phyloP scores from a whole-genome alignment of 2,888 invertebrate genomes.

The Oxycera nigricornis region DNA sequence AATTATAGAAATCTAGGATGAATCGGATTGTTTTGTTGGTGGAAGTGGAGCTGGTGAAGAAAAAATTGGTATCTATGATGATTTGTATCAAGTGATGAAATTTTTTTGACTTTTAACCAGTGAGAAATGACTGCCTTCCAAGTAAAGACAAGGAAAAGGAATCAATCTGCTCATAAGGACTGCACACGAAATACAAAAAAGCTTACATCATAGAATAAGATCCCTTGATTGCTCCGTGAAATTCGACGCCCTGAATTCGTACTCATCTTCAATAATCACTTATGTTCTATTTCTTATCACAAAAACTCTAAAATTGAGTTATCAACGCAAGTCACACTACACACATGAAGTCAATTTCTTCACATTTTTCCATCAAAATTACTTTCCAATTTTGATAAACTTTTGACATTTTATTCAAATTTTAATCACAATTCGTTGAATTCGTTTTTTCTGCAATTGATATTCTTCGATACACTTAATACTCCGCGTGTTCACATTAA shows the following conservation, averaged over 20 bases:
- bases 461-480: background rate
- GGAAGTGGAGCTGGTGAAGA: too few species aligned
- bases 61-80: too few species aligned
- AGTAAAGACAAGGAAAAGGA: background rate
- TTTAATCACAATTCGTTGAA: background rate
- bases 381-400: conserved; percentile 1
- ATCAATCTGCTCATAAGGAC: background rate
- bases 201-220: conserved; percentile 30
- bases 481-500: too few species aligned
- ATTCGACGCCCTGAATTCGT: conserved; percentile 19
- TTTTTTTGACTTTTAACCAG: too few species aligned
- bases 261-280: conserved; percentile 13
- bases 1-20: too few species aligned
- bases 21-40: too few species aligned
- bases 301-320: background rate
- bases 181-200: background rate
- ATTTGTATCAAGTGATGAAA: too few species aligned
- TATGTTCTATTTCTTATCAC: background rate
- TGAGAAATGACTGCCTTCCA: too few species aligned
- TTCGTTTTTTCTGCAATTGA: background rate
- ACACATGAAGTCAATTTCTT: conserved; percentile 5
- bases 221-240: conserved; percentile 30
- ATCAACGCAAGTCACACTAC: background rate
- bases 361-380: background rate
- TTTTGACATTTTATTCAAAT: conserved; percentile 9